These are phyloP conservation scores for Caenorhabditis sp. DNA, from an alignment of 2,888 invertebrate species.

Conservation along the genomic window DNA sequence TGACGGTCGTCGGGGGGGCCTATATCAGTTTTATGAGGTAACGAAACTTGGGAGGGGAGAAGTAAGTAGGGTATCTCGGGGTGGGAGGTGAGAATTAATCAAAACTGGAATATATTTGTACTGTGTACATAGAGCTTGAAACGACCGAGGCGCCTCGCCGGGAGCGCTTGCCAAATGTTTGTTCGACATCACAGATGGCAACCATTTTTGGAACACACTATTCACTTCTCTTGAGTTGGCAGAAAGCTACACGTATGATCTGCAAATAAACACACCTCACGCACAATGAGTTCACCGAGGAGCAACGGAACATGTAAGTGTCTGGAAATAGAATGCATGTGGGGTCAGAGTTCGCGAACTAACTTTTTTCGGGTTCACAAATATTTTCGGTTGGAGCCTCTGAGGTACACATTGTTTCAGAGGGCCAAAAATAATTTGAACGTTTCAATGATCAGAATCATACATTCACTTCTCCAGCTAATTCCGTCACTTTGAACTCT, in stretches of 20 bases:
- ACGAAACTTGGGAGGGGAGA: conserved; percentile 22
- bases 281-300: conserved; percentile 13
- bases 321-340: conserved; percentile 35
- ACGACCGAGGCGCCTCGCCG: conserved; percentile 1
- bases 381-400: conserved; percentile 14
- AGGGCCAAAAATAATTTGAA: too few relatives aligned
- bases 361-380: not conserved
- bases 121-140: conserved; percentile 58
- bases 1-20: too few relatives aligned
- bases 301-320: conserved; percentile 34
- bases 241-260: conserved; percentile 36
- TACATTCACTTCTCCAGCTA: too few relatives aligned
- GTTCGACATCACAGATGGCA: conserved; percentile 41
- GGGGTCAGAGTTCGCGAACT: not conserved
- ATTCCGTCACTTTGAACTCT: too few relatives aligned
- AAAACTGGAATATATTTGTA: conserved; percentile 60
- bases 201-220: conserved; percentile 48
- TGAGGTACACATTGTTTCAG: not conserved
- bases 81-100: conserved; percentile 56
- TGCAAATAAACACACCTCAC: conserved; percentile 43
- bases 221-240: not conserved
- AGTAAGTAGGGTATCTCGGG: conserved; percentile 27
- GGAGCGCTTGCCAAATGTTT: conserved; percentile 21
- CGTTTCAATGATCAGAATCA: too few relatives aligned
- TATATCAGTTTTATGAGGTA: conserved; percentile 37